Evolutionary conservation across 1,140 invertebrate genomes (phyloP), one percentile per base, ranked within the genome.

Genomic region (Drosophila prosaltans): DNA sequence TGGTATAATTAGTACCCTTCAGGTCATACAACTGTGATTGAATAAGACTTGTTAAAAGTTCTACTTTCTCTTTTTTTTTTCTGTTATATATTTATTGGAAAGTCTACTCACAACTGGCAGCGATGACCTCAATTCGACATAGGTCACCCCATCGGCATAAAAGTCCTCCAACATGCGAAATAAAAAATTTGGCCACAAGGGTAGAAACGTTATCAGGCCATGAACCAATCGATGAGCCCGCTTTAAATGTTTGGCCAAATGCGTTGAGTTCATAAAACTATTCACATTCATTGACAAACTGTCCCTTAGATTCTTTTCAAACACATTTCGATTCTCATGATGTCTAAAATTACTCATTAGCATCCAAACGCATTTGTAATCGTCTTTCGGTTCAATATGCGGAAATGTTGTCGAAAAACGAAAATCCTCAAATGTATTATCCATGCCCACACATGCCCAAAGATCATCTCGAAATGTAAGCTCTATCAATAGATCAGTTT

Each of bases 81-180:
- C 24, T 45, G 7, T 45, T 45, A 55, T 26, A 5, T 3, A 16
- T 16, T 16, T 16, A 16, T 16, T 16, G 16, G 16, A 16, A 16
- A 16, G 16, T 1, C 7, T 62, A 83, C 84, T 84, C 66, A 92
- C 91, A 60, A 75, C 75, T 10, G 93, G 93, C 68, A 94, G 71
- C 88, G 94, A 62, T 94, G 93, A 72, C 92, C 94, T 67, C 92
- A 97, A 90, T 93, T 98, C 97, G 0, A 97, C 80, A 81, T 97
- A 97, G 82, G 95, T 94, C 0, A 98, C 93, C 73, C 97, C 96
- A 82, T 98, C 97, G 0, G 94, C 93, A 72, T 95, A 94, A 11
- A 96, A 93, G 72, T 97, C 95, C 70, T 94, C 81, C 2, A 98
- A 92, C 3, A 94, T 94, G 65, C 94, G 93, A 55, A 95, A 95